Evolutionary conservation across 2,888 invertebrate genomes (phyloP).

Genomic region (Athalia cordata): DNA sequence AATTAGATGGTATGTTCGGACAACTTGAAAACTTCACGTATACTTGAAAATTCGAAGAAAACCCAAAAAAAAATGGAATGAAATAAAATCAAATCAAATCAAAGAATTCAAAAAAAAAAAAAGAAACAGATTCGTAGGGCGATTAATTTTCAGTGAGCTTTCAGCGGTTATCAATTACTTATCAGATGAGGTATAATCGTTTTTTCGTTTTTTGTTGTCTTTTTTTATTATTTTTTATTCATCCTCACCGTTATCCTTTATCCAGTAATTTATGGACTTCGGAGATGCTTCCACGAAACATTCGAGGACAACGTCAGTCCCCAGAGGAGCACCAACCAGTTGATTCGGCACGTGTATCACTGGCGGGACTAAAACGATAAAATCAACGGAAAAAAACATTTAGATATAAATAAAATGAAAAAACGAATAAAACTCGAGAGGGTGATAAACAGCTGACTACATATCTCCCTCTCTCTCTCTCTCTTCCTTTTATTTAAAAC

Average conservation of each 20-base stretch:
- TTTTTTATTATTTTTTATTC: slow-evolving; percentile 47
- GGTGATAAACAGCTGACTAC: neutral
- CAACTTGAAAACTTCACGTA: no score
- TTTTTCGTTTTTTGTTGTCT: neutral
- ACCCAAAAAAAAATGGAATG: no score
- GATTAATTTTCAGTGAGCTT: no score
- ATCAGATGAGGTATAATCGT: neutral
- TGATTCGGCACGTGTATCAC: slow-evolving; percentile 95
- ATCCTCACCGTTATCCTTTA: slow-evolving; percentile 86
- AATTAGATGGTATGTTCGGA: no score
- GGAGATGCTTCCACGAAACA: slow-evolving; percentile 94
- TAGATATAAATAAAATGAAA: neutral
- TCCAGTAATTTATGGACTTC: slow-evolving; percentile 94
- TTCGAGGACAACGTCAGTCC: slow-evolving; percentile 90
- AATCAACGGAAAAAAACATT: neutral
- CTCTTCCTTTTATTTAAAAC: no score
- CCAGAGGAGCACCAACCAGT: slow-evolving; percentile 90
- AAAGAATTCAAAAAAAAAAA: no score
- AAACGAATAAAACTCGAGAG: neutral
- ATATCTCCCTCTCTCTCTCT: no score
- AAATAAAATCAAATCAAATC: no score
- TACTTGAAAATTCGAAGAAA: no score
- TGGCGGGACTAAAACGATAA: slow-evolving; percentile 85
- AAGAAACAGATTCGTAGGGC: no score
- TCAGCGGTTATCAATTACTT: no score